Evolutionary conservation across 1,140 invertebrate genomes (phyloP), one percentile per base, ranked within the genome.

Genomic region (Rhizoglyphus robini): DNA sequence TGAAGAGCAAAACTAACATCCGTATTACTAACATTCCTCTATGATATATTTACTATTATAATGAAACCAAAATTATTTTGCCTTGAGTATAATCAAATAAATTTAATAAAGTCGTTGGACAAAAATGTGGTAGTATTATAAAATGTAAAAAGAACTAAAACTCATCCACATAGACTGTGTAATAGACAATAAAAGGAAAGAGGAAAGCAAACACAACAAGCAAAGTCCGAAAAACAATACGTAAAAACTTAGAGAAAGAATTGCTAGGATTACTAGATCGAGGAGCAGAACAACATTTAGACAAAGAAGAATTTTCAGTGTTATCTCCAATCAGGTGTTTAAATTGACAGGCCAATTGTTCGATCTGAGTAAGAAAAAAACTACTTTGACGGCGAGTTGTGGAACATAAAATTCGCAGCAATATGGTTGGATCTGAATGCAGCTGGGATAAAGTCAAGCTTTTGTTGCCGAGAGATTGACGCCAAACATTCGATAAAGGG

Each of bases 141-240:
- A 11, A 41, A 41, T 41, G 36, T 41, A 11, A n/a, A n/a, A n/a
- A n/a, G n/a, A n/a, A n/a, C n/a, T 18, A 41, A 18, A 41, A 41
- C 8, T 41, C 36, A 8, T 60, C 3, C 13, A 60, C 2, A 46
- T 60, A 60, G 15, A 60, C 29, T 11, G 38, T 23, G 29, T 29
- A 60, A 27, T 60, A 60, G 30, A 60, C 27, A 15, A 60, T 27
- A 20, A 60, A 60, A 20, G 58, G 58, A 60, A 60, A 60, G 8
- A 60, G 27, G 13, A 60, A 20, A 11, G 58, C 27, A 46, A 60
- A 46, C 11, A 32, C 29, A 32, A 60, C 38, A 20, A 60, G 30
- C 3, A 60, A 27, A 20, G 27, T 32, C 2, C 58, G 58, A 27
- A 34, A 32, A 2, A 60, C 4, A 3, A 46, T 34, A 11, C 29